These are phyloP conservation scores for Pseudorectes ferrugineus DNA, from an alignment of 2,113 vertebrate genomes.

Conservation along the genomic window DNA sequence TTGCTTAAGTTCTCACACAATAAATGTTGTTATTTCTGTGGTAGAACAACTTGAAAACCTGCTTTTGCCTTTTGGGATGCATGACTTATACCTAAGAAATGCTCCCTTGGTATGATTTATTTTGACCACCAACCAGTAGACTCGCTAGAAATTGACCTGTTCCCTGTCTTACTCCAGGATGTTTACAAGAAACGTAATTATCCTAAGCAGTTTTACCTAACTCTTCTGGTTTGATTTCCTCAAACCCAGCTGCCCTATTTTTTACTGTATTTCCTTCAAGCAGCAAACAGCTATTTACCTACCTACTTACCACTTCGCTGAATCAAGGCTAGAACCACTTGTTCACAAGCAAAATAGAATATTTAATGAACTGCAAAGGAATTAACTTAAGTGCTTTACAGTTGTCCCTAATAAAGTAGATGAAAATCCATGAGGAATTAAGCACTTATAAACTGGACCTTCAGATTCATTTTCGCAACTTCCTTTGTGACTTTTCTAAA, in stretches of 20 bases:
- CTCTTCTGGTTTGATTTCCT: neutral
- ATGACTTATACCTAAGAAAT: neutral
- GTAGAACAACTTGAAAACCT: neutral
- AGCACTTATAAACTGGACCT: neutral
- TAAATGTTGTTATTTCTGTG: neutral
- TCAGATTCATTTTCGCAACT: neutral
- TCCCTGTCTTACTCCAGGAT: neutral
- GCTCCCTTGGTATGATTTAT: neutral
- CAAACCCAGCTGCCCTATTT: neutral
- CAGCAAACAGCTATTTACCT: neutral
- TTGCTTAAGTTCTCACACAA: neutral
- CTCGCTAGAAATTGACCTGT: neutral
- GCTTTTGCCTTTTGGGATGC: neutral
- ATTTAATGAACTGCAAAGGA: conserved; percentile 39
- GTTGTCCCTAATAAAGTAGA: neutral
- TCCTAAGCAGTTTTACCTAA: neutral
- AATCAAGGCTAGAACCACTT: neutral
- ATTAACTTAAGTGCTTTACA: neutral
- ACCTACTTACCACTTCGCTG: neutral
- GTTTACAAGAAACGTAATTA: neutral
- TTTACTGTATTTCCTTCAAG: neutral
- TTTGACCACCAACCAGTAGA: neutral
- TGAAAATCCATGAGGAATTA: neutral
- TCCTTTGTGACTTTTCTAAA: neutral
- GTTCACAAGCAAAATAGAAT: neutral